A percentile compares a stretch with the other conserved stretches of the same genome.
phyloP scores from a whole-genome alignment of 2,888 invertebrate genomes.

The Selenia dentaria region DNA sequence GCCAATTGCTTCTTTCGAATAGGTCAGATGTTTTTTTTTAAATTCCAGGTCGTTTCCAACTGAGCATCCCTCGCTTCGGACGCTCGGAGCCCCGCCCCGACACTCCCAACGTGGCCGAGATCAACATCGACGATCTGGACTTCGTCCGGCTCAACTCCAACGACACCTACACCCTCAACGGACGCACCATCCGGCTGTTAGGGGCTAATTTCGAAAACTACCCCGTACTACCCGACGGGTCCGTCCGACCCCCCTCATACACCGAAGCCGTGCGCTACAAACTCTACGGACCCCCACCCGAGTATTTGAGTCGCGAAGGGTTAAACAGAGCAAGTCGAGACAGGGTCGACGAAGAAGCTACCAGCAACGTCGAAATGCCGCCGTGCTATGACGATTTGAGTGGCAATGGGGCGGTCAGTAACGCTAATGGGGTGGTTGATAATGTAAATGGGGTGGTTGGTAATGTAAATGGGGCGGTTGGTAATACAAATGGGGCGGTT shows the following conservation, averaged over 20 bases:
- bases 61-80: constrained; percentile 61
- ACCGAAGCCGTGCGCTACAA: constrained; percentile 68
- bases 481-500: constrained; percentile 7
- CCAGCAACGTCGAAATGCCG: constrained; percentile 68
- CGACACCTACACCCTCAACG: constrained; percentile 76
- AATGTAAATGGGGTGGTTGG: background rate
- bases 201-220: constrained; percentile 66
- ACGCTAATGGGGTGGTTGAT: background rate
- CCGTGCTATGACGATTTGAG: constrained; percentile 68
- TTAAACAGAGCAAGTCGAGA: constrained; percentile 38
- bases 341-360: constrained; percentile 57
- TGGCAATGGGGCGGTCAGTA: constrained; percentile 11
- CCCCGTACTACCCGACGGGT: constrained; percentile 46
- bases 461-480: background rate
- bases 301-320: constrained; percentile 61
- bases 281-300: constrained; percentile 75
- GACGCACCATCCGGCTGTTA: constrained; percentile 68
- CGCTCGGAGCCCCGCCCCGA: constrained; percentile 55
- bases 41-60: constrained; percentile 55
- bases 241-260: constrained; percentile 65
- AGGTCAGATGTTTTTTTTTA: background rate
- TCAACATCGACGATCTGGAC: constrained; percentile 62
- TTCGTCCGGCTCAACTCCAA: constrained; percentile 58
- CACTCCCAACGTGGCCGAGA: constrained; percentile 60
- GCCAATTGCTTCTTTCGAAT: too few relatives aligned